These are phyloP conservation scores for Chloropsis hardwickii DNA, from an alignment of 2,113 vertebrate species.

Conservation along the genomic window DNA sequence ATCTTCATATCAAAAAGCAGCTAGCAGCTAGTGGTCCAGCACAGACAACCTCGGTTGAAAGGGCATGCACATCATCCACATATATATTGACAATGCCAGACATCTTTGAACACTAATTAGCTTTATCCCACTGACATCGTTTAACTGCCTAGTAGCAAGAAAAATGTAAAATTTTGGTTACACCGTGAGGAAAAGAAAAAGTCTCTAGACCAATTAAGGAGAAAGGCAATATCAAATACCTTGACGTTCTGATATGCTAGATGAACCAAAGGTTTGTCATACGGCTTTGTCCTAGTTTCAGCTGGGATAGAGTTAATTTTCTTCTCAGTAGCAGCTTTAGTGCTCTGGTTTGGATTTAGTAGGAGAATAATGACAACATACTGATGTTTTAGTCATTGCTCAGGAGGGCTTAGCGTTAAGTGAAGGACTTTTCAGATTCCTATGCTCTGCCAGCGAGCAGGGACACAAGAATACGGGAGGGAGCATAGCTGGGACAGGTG, in stretches of 20 bases:
- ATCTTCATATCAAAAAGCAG: not conserved
- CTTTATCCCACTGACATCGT: accelerated
- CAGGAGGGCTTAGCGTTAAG: not conserved
- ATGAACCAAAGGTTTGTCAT: not conserved
- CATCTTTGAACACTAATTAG: not conserved
- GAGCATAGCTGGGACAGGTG: not conserved
- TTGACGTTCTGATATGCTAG: not conserved
- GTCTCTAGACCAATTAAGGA: not conserved
- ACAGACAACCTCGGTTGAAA: not conserved
- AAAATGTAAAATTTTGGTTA: not conserved
- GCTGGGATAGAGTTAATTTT: not conserved
- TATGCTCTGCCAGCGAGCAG: accelerated
- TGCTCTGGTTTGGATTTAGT: not conserved
- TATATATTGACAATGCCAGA: not conserved
- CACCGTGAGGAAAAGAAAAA: not conserved
- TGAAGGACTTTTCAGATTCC: not conserved
- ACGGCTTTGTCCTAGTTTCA: not conserved
- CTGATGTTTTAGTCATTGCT: not conserved
- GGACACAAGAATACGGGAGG: not conserved
- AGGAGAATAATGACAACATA: not conserved
- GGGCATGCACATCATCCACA: accelerated
- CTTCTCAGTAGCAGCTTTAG: not conserved
- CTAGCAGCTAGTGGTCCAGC: not conserved
- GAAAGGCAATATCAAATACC: not conserved
- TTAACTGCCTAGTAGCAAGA: not conserved